Base-by-base conservation (phyloP, 1,140 invertebrate species). In the Nautilus pompilius region DNA sequence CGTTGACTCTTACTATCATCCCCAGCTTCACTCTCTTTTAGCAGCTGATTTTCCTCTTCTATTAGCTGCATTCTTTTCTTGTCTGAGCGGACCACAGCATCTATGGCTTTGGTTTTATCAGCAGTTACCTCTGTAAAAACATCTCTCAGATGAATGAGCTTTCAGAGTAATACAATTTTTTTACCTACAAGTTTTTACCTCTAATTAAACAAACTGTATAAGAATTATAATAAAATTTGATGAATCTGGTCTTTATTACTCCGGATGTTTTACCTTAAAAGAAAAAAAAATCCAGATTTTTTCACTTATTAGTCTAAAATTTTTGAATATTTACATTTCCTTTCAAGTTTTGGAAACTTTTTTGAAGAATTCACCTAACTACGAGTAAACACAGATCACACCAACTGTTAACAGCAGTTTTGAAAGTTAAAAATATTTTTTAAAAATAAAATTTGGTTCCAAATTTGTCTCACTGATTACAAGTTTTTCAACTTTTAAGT, bases 11-110 rank as follows among this genome's bases (percentile, higher is more conserved):
- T 87, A 83, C 80, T 91, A 86, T 48, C 86, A 41, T 76, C 71
- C 2, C 75, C 77, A n/a, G 69, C 69, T 84, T 81, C 79, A 70
- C 88, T 82, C 54, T 89, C 86, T 71, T 79, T 74, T 62, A 95
- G 92, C 49, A 98, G 83, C 45, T 77, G 69, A 70, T 91, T 88
- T 75, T 93, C 91, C 81, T 98, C 93, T 53, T 89, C 87, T 30
- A 97, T 76, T 41, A 99, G 82, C 65, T 88, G 86, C 68, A 89
- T 90, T 67, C 95, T 87, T 74, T 95, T 95, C 15, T 90, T 89
- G 84, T 99, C 96, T 0, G 95, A 92, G 66, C 93, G 94, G 0
- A 99, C 80, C 5, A 99, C 92, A 13, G 93, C 91, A 72, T 97
- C 90, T 13, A 99, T 93, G 41, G 96, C 94, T 6, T 92, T 89